phyloP scores from a whole-genome alignment of 1,140 invertebrate genomes.

The Lordiphosa mommai region DNA sequence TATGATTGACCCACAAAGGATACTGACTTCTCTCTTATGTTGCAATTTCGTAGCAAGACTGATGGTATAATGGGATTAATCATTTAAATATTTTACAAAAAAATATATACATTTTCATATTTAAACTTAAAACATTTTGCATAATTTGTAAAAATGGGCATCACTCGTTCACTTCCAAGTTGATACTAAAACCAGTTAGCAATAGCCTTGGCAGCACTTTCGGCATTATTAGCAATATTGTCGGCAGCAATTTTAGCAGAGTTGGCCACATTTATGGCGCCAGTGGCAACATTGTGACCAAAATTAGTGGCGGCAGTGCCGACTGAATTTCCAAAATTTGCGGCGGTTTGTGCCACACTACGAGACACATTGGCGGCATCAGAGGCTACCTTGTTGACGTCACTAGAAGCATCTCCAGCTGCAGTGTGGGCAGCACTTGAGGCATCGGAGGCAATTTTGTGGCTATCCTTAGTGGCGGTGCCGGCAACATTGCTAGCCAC shows the following conservation, averaged over 20 bases:
- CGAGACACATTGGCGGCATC: conserved; percentile 6
- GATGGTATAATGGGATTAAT: too few species aligned
- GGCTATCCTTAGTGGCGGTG: background rate
- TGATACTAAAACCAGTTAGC: background rate
- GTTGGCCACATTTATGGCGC: background rate
- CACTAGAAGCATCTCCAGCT: background rate
- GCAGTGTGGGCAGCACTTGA: conserved; percentile 2
- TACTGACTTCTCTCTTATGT: too few species aligned
- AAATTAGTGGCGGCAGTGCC: background rate
- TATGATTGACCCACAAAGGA: too few species aligned
- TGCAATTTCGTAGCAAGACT: too few species aligned
- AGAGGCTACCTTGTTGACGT: conserved; percentile 16
- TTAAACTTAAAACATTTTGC: too few species aligned
- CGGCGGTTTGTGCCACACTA: conserved; percentile 10
- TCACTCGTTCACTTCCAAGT: background rate
- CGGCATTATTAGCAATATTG: conserved; percentile 1
- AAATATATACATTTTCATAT: too few species aligned
- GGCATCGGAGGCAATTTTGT: background rate
- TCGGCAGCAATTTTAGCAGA: background rate
- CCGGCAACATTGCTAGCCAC: background rate
- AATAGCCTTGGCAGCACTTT: conserved; percentile 3
- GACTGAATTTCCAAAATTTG: background rate
- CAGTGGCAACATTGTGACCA: background rate
- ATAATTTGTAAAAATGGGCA: too few species aligned
- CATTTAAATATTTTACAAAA: too few species aligned